Evolutionary conservation across 1,140 invertebrate species (phyloP).

Genomic region (Zeugodacus cucurbitae): DNA sequence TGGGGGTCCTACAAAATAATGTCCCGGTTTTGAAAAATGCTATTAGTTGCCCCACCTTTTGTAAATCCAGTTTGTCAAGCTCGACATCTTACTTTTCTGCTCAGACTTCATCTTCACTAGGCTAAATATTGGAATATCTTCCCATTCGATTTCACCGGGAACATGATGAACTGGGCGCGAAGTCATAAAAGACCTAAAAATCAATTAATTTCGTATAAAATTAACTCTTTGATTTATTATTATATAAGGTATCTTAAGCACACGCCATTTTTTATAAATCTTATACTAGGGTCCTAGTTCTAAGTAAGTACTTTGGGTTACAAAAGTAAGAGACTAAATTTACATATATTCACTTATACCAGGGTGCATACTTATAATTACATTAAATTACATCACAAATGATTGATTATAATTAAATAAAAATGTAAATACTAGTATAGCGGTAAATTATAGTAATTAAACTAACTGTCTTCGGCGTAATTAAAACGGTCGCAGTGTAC

Average conservation of each 20-base stretch:
- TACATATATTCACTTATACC: neutral
- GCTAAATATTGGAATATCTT: no score
- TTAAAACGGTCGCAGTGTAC: slow-evolving; percentile 45
- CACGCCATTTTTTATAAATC: neutral
- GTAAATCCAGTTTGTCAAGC: no score
- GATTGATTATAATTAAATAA: neutral
- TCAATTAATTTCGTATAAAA: no score
- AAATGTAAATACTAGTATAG: neutral
- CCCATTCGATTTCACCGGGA: no score
- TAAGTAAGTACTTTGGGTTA: neutral
- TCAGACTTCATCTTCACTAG: no score
- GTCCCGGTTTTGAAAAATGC: no score
- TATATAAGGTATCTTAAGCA: neutral
- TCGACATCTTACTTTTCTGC: no score
- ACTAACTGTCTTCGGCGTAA: neutral
- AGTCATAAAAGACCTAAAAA: no score
- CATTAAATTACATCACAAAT: slow-evolving; percentile 8
- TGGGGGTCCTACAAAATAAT: no score
- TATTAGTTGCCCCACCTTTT: no score
- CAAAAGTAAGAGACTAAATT: neutral
- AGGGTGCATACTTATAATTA: neutral
- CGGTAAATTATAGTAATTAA: neutral
- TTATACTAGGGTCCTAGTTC: neutral
- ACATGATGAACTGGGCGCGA: no score
- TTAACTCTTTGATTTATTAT: neutral